These are phyloP conservation scores for Onychostoma macrolepis DNA, from an alignment of 2,113 vertebrate species.

Conservation along the genomic window DNA sequence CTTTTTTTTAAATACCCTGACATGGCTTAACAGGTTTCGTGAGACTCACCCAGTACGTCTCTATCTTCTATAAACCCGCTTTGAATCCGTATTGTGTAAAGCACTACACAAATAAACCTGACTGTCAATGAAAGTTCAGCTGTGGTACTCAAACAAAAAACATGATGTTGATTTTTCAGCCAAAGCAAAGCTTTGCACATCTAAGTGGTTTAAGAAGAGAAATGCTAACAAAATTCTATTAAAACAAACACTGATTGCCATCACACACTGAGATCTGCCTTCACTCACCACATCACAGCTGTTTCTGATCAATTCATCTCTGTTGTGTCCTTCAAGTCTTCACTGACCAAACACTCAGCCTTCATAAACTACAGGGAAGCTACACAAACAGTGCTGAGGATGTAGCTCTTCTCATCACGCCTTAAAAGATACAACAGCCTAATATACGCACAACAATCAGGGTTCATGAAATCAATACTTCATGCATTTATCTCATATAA, in stretches of 20 bases:
- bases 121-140: not conserved
- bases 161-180: not conserved
- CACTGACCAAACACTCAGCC: not conserved
- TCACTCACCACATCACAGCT: not conserved
- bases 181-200: not conserved
- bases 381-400: not conserved
- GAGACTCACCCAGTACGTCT: not conserved
- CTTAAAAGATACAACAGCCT: not conserved
- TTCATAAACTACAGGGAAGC: not conserved
- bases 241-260: not conserved
- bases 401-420: not conserved
- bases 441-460: not conserved
- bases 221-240: not conserved
- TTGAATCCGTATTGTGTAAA: constrained; percentile 2
- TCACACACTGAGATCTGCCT: not conserved
- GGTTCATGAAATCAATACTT: not conserved
- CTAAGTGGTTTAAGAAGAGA: not conserved
- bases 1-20: not conserved
- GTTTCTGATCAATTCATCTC: not conserved
- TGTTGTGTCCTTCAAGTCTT: not conserved
- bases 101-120: constrained; percentile 9
- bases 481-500: not conserved
- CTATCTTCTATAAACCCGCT: not conserved
- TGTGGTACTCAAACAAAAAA: not conserved
- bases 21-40: not conserved